Base-by-base conservation (phyloP, 30 jellyfish, hydroid and myxozoan genomes). In the Clytia hemisphaerica region DNA sequence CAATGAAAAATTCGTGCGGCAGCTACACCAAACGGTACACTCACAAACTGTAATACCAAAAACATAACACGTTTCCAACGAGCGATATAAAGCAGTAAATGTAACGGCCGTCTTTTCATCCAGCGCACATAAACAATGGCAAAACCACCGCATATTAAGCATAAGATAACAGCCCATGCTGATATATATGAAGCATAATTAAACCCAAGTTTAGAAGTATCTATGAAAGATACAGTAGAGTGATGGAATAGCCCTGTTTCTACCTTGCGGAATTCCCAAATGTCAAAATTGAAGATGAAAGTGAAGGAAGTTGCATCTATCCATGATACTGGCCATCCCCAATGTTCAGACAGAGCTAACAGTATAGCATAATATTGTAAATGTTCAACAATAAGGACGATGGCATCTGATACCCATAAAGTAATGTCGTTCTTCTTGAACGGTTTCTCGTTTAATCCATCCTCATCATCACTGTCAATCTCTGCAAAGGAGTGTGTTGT, bases 271-370 rank as follows among this genome's bases (percentile, higher is more conserved):
- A 88, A 79, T 76, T 75, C 94, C 97, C 97, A 88, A 32, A 67
- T 75, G 67, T 88, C 97, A 32, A 80, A 73, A 49, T 88, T 88
- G 18, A 73, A 76, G 27, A 88, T 73, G 37, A 88, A 80, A 0
- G 93, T 59, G 36, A 79, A 68, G 34, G 89, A 64, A 26, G 97
- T 88, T 3, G 88, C 83, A 31, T 79, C 75, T 2, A 88, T 72
- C 93, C 93, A 88, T 7, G 60, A 72, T 1, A 79, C 76, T 37
- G 97, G 97, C 94, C 94, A 80, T 71, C 94, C 97, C 97, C 97
- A 88, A n/a, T 85, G 72, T 51, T 73, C 93, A 16, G 97, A 88
- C 30, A 88, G 78, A 61, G 94, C 80, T 21, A 88, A 76, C 7
- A 88, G 54, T 37, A 88, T 21, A 14, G 97, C 94, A 70, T 71